Percentiles rank a stretch among this genome's conserved stretches.
Evolutionary conservation across 2,113 vertebrate genomes (phyloP).

Genomic region (Isurus oxyrinchus): DNA sequence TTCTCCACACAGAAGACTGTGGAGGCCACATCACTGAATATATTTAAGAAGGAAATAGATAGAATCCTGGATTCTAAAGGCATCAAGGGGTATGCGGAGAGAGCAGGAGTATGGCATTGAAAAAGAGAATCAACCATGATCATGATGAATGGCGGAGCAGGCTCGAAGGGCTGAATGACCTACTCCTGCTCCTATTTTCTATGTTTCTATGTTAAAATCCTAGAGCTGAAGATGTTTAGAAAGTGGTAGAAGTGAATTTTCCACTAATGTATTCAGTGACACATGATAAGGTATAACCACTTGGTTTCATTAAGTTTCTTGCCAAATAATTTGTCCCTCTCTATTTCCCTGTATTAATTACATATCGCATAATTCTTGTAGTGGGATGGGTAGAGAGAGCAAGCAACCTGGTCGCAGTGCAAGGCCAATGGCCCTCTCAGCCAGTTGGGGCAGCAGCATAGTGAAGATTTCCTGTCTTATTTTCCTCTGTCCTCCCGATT

Average conservation of each 20-base stretch:
- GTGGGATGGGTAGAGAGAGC: not conserved
- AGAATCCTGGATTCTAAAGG: too few species aligned
- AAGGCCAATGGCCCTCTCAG: not conserved
- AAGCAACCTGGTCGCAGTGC: not conserved
- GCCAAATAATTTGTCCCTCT: not conserved
- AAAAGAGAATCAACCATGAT: too few species aligned
- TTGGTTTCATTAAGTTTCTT: not conserved
- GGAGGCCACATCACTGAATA: too few species aligned
- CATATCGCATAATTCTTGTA: not conserved
- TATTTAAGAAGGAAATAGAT: too few species aligned
- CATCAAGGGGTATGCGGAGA: too few species aligned
- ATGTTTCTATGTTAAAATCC: not conserved
- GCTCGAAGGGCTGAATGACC: too few species aligned
- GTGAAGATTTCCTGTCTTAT: not conserved
- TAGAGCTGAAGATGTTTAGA: not conserved
- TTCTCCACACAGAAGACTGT: too few species aligned
- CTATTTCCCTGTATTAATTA: not conserved
- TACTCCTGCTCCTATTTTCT: too few species aligned
- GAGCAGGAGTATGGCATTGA: too few species aligned
- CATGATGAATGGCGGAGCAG: too few species aligned
- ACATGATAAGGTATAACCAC: not conserved
- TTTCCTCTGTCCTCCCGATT: not conserved
- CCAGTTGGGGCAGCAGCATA: not conserved
- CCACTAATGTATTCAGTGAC: not conserved
- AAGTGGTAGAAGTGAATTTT: not conserved